Evolutionary conservation across 2,888 invertebrate species (phyloP).

Genomic region (Aphidoletes aphidimyza): DNA sequence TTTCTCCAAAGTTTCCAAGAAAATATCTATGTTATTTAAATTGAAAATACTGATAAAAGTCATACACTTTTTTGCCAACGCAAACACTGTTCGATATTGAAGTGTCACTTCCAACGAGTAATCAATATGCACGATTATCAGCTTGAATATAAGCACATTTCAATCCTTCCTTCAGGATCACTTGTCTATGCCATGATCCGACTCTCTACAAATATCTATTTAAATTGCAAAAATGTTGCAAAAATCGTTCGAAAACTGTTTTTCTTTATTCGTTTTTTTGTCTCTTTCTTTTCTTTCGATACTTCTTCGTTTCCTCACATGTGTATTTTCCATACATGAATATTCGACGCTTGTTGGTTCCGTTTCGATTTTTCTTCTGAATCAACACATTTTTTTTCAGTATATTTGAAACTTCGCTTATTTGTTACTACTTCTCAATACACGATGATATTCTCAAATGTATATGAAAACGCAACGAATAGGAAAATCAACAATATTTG

Average conservation of each 20-base stretch:
- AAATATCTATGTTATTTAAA: slow-evolving; percentile 10
- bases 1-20: not conserved
- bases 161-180: not conserved
- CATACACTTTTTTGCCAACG: not conserved
- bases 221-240: not conserved
- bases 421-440: not conserved
- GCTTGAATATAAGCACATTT: not conserved
- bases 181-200: not conserved
- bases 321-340: not conserved
- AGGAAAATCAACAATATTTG: slow-evolving; percentile 27
- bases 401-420: not conserved
- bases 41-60: slow-evolving; percentile 12
- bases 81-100: not conserved
- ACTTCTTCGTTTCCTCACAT: not conserved
- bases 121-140: slow-evolving; percentile 32
- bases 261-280: not conserved
- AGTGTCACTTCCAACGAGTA: not conserved
- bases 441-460: not conserved
- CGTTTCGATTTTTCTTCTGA: not conserved
- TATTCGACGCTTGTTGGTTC: not conserved
- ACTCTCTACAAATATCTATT: not conserved
- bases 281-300: too few relatives aligned
- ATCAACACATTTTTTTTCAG: slow-evolving; percentile 28
- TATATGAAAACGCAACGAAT: not conserved
- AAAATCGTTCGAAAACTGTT: not conserved